Evolutionary conservation across 2,113 vertebrate species (phyloP).

Genomic region (Herpailurus yagouaroundi): DNA sequence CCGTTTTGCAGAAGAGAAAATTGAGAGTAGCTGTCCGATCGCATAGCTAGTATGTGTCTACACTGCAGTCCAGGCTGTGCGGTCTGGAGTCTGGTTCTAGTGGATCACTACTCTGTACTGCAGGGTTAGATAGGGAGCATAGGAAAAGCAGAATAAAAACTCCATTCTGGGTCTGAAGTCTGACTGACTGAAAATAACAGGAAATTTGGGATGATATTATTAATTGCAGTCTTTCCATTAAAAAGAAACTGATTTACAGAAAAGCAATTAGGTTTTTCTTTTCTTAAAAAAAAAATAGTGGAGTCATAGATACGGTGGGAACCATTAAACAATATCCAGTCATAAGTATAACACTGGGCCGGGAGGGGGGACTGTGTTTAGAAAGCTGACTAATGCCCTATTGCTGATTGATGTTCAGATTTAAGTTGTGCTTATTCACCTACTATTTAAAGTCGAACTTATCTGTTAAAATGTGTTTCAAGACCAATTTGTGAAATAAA

Average conservation of each 20-base stretch:
- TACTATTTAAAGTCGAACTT: background rate
- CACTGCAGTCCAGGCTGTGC: background rate
- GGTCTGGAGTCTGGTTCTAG: background rate
- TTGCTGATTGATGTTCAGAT: background rate
- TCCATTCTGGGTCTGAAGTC: background rate
- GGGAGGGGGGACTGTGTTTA: background rate
- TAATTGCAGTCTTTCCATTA: background rate
- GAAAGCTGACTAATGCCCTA: background rate
- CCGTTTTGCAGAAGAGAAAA: background rate
- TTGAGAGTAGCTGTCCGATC: background rate
- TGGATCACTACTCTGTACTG: background rate
- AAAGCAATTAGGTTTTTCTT: background rate
- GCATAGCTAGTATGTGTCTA: background rate
- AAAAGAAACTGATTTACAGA: background rate
- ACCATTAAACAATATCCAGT: background rate
- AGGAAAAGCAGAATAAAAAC: background rate
- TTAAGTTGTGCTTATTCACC: background rate
- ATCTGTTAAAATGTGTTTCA: background rate
- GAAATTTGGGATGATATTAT: background rate
- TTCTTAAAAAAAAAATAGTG: background rate
- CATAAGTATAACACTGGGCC: background rate
- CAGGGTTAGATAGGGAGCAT: background rate
- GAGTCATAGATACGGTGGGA: background rate
- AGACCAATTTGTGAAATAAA: background rate
- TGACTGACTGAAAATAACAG: background rate